These are phyloP conservation scores for Hypsibius dujardini DNA, from an alignment of 1,140 invertebrate genomes.

Conservation along the genomic window DNA sequence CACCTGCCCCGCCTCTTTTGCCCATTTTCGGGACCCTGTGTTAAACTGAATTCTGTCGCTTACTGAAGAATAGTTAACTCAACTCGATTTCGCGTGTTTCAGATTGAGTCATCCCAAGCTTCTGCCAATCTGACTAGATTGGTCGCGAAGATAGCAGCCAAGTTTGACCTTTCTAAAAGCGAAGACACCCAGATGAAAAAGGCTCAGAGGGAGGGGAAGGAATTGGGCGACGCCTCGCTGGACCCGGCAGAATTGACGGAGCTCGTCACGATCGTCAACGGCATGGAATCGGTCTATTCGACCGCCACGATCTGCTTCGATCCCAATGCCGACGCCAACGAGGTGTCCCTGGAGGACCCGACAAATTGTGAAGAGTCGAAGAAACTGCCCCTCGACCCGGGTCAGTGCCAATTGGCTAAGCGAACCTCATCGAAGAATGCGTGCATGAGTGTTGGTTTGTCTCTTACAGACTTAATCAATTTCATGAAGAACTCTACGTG, in stretches of 20 bases:
- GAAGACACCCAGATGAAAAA: slow-evolving; percentile 6
- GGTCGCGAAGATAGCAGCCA: not conserved
- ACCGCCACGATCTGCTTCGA: slow-evolving; percentile 58
- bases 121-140: not conserved
- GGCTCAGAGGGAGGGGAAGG: not conserved
- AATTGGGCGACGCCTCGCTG: not conserved
- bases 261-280: slow-evolving; percentile 22
- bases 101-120: not conserved
- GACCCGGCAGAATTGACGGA: not conserved
- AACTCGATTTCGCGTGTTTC: not conserved
- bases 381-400: not conserved
- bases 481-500: not conserved
- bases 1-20: too few relatives aligned
- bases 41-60: not conserved
- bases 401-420: not conserved
- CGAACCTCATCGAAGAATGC: too few relatives aligned
- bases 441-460: too few relatives aligned
- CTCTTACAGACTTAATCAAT: not conserved
- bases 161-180: not conserved
- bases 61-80: not conserved
- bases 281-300: slow-evolving; percentile 59
- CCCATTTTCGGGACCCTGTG: not conserved
- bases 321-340: slow-evolving; percentile 20
- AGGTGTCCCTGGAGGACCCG: not conserved
- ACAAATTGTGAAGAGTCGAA: not conserved